Percentiles rank a stretch among this genome's conserved stretches.
Evolutionary conservation across 2,113 vertebrate genomes (phyloP).

Genomic region (Telmatochromis brichardi): DNA sequence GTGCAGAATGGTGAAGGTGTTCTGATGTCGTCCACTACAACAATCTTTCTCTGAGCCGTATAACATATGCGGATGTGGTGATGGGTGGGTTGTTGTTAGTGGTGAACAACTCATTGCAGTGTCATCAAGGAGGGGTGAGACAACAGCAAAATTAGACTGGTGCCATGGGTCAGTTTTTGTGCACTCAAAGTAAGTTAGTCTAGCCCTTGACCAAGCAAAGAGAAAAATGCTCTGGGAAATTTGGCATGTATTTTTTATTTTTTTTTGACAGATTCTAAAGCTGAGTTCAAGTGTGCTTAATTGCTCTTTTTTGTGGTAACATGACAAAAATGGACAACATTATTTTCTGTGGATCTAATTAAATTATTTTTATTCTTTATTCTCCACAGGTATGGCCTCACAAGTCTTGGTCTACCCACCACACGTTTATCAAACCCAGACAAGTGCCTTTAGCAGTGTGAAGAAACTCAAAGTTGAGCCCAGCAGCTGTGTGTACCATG

Average conservation of each 20-base stretch:
- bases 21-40: background rate
- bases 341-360: background rate
- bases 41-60: background rate
- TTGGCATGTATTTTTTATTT: background rate
- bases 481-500: conserved; percentile 94
- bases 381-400: conserved; percentile 96
- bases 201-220: background rate
- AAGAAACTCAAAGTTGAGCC: conserved; percentile 99
- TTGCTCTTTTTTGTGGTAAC: background rate
- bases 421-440: conserved; percentile 99
- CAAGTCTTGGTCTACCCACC: conserved; percentile 99
- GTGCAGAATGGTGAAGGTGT: background rate
- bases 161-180: background rate
- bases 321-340: background rate
- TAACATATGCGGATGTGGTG: background rate
- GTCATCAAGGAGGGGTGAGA: background rate
- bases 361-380: background rate
- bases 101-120: background rate
- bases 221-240: background rate
- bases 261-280: background rate
- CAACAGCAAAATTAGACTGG: background rate
- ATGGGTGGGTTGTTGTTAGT: background rate
- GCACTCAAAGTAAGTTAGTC: background rate
- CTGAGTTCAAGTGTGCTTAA: background rate
- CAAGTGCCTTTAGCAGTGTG: conserved; percentile 99